Evolutionary conservation across 2,888 invertebrate genomes (phyloP), one percentile per base, ranked within the genome.

Genomic region (Pollenia labialis): DNA sequence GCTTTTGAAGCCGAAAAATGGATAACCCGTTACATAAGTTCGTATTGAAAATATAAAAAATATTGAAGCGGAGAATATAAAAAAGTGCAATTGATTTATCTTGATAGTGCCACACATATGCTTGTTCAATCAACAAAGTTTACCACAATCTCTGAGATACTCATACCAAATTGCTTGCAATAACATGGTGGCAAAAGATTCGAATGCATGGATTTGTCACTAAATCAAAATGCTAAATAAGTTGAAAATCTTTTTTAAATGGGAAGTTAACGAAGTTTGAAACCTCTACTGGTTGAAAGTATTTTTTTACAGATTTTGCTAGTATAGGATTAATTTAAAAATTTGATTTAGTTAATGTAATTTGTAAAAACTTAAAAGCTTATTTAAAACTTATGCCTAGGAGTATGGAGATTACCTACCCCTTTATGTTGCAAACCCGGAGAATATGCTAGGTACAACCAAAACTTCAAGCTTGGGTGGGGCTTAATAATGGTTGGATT

Each of bases 91-190:
- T 75, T 76, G 85, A 85, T 81, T 81, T 81, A 85, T 85, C 69
- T 80, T 64, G 76, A 83, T 86, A 80, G 69, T 83, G 80, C 80
- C 80, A 81, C 84, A 77, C 81, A 69, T 84, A 68, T 81, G 84
- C 64, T 79, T 60, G 54, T 80, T 85, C 84, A 80, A 80, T 80
- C 84, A 84, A 68, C 79, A 84, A 74, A 79, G 72, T 84, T 84
- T 79, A 60, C 66, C 56, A 42, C 54, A 52, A 84, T 85, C 74
- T 74, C 7, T 40, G 46, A 60, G 66, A 76, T 60, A 76, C 50
- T 4, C 46, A 40, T 56, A 23, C 56, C 12, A 46, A 18, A 18
- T 18, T 83, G 50, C 2, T 56, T 40, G 32, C 12, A 32, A 69
- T 32, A 58, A 52, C 11, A 46, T 58, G 60, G 18, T 56, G 60